Percentiles rank a stretch among this genome's conserved stretches.
phyloP scores from a whole-genome alignment of 2,113 vertebrate species.

The Sminthopsis crassicaudata region DNA sequence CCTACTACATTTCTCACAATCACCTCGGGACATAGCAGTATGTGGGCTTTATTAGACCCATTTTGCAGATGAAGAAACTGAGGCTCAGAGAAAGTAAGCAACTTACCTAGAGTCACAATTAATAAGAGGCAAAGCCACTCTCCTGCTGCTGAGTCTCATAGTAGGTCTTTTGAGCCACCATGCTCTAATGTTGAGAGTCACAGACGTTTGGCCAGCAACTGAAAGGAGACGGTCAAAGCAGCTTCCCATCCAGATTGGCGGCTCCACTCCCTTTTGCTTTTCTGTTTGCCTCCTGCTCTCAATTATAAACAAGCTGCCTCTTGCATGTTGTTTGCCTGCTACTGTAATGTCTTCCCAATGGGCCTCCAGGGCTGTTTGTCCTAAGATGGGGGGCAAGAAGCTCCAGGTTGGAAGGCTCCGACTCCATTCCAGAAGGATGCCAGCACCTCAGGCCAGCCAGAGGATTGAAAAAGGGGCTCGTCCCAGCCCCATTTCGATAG shows the following conservation, averaged over 20 bases:
- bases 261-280: conserved; percentile 32
- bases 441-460: neutral
- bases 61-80: neutral
- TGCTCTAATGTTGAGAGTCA: neutral
- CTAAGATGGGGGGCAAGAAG: conserved; percentile 22
- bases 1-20: neutral
- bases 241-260: conserved; percentile 26
- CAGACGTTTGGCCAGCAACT: conserved; percentile 22
- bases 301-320: conserved; percentile 36
- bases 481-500: neutral
- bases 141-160: neutral
- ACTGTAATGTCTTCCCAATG: neutral
- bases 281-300: conserved; percentile 50
- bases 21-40: neutral
- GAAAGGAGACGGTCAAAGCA: conserved; percentile 39
- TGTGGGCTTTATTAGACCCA: neutral
- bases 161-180: neutral
- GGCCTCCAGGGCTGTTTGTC: conserved; percentile 13
- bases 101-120: neutral
- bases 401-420: neutral
- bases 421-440: conserved; percentile 4
- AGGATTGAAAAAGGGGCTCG: neutral
- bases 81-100: neutral
- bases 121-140: neutral
- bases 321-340: conserved; percentile 27